Evolutionary conservation across 2,888 invertebrate species (phyloP), one percentile per base, ranked within the genome.

Genomic region (Sylvicola cinctus): DNA sequence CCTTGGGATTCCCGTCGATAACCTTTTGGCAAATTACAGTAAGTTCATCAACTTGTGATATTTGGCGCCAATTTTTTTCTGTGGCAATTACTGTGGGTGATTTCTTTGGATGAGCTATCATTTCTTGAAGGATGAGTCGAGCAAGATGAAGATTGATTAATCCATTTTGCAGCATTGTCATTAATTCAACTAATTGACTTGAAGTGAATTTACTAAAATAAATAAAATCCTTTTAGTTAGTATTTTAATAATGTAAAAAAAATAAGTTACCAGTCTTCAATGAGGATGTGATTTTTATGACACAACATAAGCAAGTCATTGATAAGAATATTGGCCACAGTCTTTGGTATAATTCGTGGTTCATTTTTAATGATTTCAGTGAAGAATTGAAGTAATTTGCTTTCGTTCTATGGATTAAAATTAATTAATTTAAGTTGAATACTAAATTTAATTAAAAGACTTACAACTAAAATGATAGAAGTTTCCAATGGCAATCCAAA

Each of bases 391-490:
- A 54, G 42, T 49, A 65, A 40, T n/a, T 43, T 42, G 3, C 50
- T 45, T 39, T 70, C 65, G 49, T 67, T 70, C 74, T 75, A 16
- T 38, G 39, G 37, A 39, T 36, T 32, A 30, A 32, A 34, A 38
- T 38, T 27, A 20, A 27, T 31, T 14, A 32, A 10, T 32, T 26
- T 15, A 17, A 10, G 16, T 36, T 16, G 32, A 12, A 31, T 28
- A 33, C 28, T 26, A 12, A 26, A 30, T 35, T 27, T 33, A 8
- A 37, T 16, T 16, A 30, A 34, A 33, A n/a, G 42, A 52, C 58
- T 55, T 55, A 74, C 74, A 46, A 84, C 77, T 42, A 87, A 61
- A 48, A 74, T 71, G 35, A 74, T 66, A 2, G 74, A 66, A 29
- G 64, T 60, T 48, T 74, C 70, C 17, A 67, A 53, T 25, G 69